phyloP scores from a whole-genome alignment of 2,888 invertebrate species.

The Zygothrica quintamaculata region DNA sequence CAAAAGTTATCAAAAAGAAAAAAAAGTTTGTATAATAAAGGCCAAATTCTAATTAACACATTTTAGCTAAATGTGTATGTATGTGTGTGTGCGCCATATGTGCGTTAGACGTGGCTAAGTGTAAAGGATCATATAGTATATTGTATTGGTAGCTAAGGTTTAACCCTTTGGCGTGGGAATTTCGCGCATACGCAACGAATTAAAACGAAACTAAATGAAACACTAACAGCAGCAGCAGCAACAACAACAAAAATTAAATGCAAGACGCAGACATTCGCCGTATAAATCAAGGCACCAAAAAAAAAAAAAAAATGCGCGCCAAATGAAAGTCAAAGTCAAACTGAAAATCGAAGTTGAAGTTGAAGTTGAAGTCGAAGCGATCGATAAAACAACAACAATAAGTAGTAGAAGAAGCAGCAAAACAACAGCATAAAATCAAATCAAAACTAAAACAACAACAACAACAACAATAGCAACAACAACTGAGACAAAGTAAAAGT shows the following conservation, averaged over 20 bases:
- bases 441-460: slow-evolving; percentile 71
- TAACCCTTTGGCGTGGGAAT: slow-evolving; percentile 70
- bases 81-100: slow-evolving; percentile 64
- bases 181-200: slow-evolving; percentile 35
- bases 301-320: slow-evolving; percentile 64
- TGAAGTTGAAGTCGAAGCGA: slow-evolving; percentile 34
- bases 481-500: slow-evolving; percentile 60
- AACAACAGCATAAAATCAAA: slow-evolving; percentile 42
- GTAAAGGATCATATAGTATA: slow-evolving; percentile 16
- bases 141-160: slow-evolving; percentile 34
- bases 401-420: slow-evolving; percentile 8
- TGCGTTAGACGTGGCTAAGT: slow-evolving; percentile 52
- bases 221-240: slow-evolving; percentile 7
- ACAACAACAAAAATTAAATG: slow-evolving; percentile 63
- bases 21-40: slow-evolving; percentile 19
- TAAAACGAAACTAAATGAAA: too few species aligned
- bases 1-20: slow-evolving; percentile 23
- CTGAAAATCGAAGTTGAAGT: slow-evolving; percentile 29
- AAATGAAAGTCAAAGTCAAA: slow-evolving; percentile 65
- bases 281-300: slow-evolving; percentile 62
- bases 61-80: slow-evolving; percentile 47
- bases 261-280: slow-evolving; percentile 52
- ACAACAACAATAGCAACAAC: slow-evolving; percentile 24
- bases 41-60: slow-evolving; percentile 74
- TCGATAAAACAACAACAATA: slow-evolving; percentile 49